Evolutionary conservation across 2,797 vertebrate genomes (phyloP).

Genomic region (Enteromius argenteus): DNA sequence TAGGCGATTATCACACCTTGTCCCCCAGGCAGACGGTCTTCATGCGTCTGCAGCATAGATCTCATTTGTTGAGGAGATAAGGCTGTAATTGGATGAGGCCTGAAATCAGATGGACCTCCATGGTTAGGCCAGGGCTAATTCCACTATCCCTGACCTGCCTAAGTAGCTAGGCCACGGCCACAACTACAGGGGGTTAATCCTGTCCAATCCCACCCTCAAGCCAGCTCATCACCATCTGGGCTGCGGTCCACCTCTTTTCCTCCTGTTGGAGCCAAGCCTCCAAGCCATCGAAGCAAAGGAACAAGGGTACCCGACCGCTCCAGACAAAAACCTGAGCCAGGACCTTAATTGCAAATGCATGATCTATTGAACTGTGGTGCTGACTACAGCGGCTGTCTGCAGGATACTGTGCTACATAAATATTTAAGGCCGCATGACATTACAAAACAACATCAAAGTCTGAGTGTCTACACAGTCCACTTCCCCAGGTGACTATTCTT

Average conservation of each 20-base stretch:
- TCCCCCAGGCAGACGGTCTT: constrained; percentile 70
- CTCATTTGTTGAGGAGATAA: constrained; percentile 83
- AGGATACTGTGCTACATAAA: constrained; percentile 18
- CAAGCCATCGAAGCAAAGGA: neutral
- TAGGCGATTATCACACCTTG: constrained; percentile 76
- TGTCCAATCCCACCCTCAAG: constrained; percentile 75
- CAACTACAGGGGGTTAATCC: constrained; percentile 84
- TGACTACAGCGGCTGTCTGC: constrained; percentile 10
- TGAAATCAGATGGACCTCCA: constrained; percentile 79
- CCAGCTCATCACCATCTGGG: constrained; percentile 47
- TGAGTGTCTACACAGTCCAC: neutral
- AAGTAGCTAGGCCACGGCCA: constrained; percentile 69
- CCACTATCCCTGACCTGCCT: constrained; percentile 79
- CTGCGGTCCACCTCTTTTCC: constrained; percentile 11
- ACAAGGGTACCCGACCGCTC: neutral
- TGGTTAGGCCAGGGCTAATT: constrained; percentile 76
- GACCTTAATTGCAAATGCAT: constrained; percentile 23
- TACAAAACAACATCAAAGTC: neutral
- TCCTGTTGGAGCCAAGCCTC: neutral
- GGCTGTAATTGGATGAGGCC: constrained; percentile 84
- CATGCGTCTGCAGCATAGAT: constrained; percentile 78
- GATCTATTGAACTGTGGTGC: constrained; percentile 25
- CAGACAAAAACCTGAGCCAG: constrained; percentile 22
- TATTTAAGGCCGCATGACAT: constrained; percentile 1
- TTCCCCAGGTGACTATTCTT: neutral